Evolutionary conservation across 2,113 vertebrate species (phyloP).

Genomic region (Meriones unguiculatus): DNA sequence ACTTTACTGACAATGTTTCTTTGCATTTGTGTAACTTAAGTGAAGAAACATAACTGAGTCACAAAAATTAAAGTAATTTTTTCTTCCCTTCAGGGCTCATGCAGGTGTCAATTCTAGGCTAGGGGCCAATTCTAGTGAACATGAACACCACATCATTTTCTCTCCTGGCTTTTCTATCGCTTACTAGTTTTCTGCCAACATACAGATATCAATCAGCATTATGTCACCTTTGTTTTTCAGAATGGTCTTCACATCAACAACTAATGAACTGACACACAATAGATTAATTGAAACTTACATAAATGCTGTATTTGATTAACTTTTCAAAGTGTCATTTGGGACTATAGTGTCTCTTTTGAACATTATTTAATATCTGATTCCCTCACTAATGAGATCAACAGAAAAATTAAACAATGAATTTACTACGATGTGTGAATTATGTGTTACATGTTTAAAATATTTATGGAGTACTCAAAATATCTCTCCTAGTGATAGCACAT

Average conservation of each 20-base stretch:
- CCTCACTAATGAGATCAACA: conserved; percentile 31
- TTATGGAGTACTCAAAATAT: neutral
- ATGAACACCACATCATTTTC: neutral
- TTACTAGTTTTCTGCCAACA: neutral
- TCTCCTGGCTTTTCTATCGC: neutral
- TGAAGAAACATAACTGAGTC: neutral
- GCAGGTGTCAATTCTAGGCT: neutral
- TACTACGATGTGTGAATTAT: neutral
- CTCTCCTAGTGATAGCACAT: neutral
- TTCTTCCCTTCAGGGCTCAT: neutral
- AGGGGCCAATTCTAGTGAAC: neutral
- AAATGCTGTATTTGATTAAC: neutral
- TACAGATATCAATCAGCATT: neutral
- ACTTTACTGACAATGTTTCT: neutral
- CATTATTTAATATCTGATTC: neutral
- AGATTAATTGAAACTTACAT: neutral
- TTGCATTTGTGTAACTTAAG: neutral
- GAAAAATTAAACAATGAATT: conserved; percentile 47
- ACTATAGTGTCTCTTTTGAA: neutral
- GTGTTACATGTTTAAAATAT: neutral
- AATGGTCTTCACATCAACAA: neutral
- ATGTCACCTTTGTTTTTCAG: neutral
- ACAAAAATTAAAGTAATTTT: conserved; percentile 33
- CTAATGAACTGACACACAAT: neutral
- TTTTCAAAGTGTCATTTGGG: neutral